These are phyloP conservation scores for Orthonyx spaldingii DNA, from an alignment of 2,113 vertebrate genomes.

Conservation along the genomic window DNA sequence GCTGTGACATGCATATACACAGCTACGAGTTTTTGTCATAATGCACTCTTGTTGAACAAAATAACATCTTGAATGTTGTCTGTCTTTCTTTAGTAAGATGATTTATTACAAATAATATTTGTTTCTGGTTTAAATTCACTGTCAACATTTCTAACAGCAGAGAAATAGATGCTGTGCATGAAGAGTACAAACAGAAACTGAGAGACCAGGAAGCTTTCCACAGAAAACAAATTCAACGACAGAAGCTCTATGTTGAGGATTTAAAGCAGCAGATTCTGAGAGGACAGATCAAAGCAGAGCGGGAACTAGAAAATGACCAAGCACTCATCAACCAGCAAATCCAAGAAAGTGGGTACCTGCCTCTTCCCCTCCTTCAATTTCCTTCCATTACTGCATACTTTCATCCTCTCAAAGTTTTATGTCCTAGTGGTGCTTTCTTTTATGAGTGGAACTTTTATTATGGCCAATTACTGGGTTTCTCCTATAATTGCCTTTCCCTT, in stretches of 20 bases:
- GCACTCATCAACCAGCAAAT: conserved; percentile 74
- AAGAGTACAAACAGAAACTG: conserved; percentile 43
- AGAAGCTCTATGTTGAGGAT: conserved; percentile 77
- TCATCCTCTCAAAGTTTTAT: not conserved
- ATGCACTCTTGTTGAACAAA: not conserved
- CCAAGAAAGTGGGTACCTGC: conserved; percentile 76
- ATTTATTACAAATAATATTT: not conserved
- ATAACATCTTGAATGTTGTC: not conserved
- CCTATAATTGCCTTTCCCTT: not conserved
- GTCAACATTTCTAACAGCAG: conserved; percentile 44
- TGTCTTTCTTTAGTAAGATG: not conserved
- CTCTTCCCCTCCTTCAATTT: not conserved
- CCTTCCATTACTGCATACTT: not conserved
- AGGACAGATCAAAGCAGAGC: conserved; percentile 79
- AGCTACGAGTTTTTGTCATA: not conserved
- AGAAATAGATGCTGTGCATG: conserved; percentile 39
- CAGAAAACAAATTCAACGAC: conserved; percentile 67
- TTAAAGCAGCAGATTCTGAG: conserved; percentile 80
- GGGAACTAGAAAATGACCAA: conserved; percentile 81
- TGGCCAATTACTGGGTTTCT: not conserved
- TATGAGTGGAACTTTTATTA: not conserved
- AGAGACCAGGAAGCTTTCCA: conserved; percentile 43
- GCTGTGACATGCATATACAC: not conserved
- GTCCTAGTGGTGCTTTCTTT: not conserved
- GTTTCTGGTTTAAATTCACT: conserved; percentile 24